Evolutionary conservation across 2,113 vertebrate species (phyloP).

Genomic region (Etheostoma cragini): DNA sequence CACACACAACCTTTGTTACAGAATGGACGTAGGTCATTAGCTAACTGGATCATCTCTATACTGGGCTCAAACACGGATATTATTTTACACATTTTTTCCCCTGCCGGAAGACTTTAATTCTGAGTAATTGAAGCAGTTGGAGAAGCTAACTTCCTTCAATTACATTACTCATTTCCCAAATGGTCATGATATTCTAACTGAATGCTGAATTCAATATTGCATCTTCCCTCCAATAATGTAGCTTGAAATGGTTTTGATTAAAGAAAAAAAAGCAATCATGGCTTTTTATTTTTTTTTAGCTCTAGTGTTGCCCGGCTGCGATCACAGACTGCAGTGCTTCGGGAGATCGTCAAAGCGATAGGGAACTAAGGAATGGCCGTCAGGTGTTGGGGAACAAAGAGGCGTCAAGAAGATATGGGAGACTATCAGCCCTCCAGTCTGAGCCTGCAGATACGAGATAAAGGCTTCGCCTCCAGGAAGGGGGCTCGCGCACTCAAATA

Average conservation of each 20-base stretch:
- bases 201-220: constrained; percentile 28
- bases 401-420: constrained; percentile 67
- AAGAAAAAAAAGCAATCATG: constrained; percentile 33
- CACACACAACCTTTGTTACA: not conserved
- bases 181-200: constrained; percentile 16
- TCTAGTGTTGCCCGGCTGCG: constrained; percentile 31
- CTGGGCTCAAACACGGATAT: not conserved
- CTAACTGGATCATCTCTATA: not conserved
- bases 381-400: constrained; percentile 81
- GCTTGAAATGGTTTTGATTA: constrained; percentile 37
- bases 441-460: constrained; percentile 81
- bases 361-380: constrained; percentile 54
- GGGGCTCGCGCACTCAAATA: constrained; percentile 46
- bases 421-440: constrained; percentile 74
- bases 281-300: constrained; percentile 38
- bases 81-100: not conserved
- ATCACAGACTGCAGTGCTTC: constrained; percentile 63
- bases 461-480: constrained; percentile 65
- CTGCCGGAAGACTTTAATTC: not conserved
- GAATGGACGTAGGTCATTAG: not conserved
- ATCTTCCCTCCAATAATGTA: constrained; percentile 50
- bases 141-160: not conserved
- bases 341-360: constrained; percentile 65
- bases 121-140: constrained; percentile 2
- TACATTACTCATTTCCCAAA: not conserved